Conservation (phyloP, 2,888 invertebrate species). For the Athalia cordata region DNA sequence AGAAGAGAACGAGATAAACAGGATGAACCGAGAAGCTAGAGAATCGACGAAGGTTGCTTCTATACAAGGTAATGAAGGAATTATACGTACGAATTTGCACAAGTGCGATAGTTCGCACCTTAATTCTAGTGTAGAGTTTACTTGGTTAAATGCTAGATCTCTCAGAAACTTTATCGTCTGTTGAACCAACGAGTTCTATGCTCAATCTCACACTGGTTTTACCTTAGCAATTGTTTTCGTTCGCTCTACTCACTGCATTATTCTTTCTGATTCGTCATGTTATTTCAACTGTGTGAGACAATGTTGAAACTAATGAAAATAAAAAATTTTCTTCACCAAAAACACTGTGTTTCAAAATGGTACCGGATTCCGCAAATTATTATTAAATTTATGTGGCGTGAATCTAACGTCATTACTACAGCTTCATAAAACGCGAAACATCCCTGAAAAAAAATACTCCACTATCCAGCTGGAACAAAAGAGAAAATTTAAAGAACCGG, state of each 20-base stretch:
- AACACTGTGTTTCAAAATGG: no score
- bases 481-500: neutral
- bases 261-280: no score
- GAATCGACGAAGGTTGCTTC: neutral
- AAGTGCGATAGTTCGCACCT: constrained; percentile 14
- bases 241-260: no score
- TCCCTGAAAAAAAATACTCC: neutral
- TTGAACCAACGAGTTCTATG: neutral
- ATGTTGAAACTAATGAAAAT: no score
- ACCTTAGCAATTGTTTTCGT: no score
- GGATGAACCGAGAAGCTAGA: constrained; percentile 14
- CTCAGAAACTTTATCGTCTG: neutral
- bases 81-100: constrained; percentile 20
- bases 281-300: no score
- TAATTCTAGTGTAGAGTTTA: constrained; percentile 9
- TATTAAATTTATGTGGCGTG: no score
- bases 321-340: no score
- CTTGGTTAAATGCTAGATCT: neutral
- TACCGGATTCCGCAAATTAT: no score
- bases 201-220: neutral
- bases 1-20: constrained; percentile 15
- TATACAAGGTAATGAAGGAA: constrained; percentile 21
- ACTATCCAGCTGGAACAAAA: neutral
- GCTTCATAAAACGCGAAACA: neutral
- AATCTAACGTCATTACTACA: no score